phyloP scores from a whole-genome alignment of 1,140 invertebrate species.

The Rhopalosiphum padi region DNA sequence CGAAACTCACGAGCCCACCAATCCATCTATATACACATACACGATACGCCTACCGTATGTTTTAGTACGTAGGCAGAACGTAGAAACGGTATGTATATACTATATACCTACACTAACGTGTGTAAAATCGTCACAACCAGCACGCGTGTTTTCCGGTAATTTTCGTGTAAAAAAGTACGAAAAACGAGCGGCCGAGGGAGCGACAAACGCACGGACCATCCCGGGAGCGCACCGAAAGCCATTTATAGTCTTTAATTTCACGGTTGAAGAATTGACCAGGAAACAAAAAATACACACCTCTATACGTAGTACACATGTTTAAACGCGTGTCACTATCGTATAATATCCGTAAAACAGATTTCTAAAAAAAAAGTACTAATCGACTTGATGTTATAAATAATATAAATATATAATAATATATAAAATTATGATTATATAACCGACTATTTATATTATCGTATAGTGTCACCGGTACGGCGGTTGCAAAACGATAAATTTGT shows the following conservation, averaged over 20 bases:
- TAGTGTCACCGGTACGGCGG: not conserved
- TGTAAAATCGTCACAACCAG: not conserved
- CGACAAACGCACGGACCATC: not conserved
- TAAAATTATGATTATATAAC: constrained; percentile 22
- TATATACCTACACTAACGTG: not conserved
- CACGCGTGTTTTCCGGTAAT: constrained; percentile 3
- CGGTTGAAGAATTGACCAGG: constrained; percentile 57
- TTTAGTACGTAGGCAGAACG: not conserved
- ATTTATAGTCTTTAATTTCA: constrained; percentile 57
- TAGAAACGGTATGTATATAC: not conserved
- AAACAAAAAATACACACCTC: constrained; percentile 52
- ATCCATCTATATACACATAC: not conserved
- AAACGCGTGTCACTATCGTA: constrained; percentile 39
- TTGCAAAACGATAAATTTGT: not conserved
- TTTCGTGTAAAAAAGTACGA: constrained; percentile 44
- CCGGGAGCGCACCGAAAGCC: constrained; percentile 16
- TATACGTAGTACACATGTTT: constrained; percentile 25
- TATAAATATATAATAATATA: too few relatives aligned
- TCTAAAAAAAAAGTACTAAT: constrained; percentile 41
- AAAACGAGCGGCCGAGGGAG: not conserved
- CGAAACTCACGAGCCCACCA: not conserved
- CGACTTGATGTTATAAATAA: not conserved
- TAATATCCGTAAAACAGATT: constrained; percentile 43
- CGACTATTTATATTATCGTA: not conserved
- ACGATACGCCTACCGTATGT: not conserved